phyloP scores from a whole-genome alignment of 1,140 invertebrate genomes.

The Drosophila setifemur region DNA sequence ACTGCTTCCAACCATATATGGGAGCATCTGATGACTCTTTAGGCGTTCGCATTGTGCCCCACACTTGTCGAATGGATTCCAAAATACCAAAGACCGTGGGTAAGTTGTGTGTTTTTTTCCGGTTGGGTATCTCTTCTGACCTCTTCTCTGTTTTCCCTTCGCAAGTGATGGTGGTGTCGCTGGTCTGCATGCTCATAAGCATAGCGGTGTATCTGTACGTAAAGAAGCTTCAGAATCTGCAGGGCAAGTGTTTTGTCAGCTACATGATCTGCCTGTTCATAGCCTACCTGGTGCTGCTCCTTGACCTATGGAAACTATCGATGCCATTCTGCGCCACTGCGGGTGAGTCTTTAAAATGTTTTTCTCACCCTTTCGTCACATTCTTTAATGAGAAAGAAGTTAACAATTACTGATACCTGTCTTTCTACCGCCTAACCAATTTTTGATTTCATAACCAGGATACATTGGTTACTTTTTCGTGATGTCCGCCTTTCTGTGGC shows the following conservation, averaged over 20 bases:
- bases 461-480: constrained; percentile 88
- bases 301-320: constrained; percentile 57
- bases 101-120: no score
- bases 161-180: constrained; percentile 86
- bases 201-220: constrained; percentile 88
- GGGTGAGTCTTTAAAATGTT: no score
- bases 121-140: no score
- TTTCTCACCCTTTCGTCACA: no score
- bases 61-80: background rate
- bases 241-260: constrained; percentile 88
- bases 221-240: constrained; percentile 87
- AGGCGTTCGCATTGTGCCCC: constrained; percentile 17
- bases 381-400: no score
- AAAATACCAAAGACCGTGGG: background rate
- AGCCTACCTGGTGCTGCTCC: constrained; percentile 85
- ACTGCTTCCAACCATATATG: constrained; percentile 38
- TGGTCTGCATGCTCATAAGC: constrained; percentile 87
- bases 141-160: background rate
- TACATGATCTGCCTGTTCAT: constrained; percentile 86
- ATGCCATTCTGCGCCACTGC: background rate
- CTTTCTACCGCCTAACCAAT: no score
- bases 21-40: background rate
- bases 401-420: no score
- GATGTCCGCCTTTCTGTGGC: constrained; percentile 89
- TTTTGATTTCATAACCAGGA: constrained; percentile 83